phyloP scores from a whole-genome alignment of 2,113 vertebrate species.

The Empidonax traillii region DNA sequence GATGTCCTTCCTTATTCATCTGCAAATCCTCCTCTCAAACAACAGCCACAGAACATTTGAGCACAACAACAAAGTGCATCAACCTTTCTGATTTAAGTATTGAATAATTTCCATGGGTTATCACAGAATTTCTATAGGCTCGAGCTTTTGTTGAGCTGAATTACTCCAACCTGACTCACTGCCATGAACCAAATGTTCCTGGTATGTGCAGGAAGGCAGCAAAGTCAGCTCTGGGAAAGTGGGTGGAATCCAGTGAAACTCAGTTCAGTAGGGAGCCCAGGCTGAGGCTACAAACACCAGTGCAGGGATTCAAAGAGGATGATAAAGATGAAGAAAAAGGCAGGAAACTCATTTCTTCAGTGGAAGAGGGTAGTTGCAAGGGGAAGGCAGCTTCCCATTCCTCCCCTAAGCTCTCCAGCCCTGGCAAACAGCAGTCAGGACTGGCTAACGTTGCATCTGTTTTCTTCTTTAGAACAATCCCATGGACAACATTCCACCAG shows the following conservation, averaged over 20 bases:
- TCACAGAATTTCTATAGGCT: not conserved
- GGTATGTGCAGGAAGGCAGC: not conserved
- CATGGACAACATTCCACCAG: not conserved
- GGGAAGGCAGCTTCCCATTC: not conserved
- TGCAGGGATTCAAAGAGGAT: not conserved
- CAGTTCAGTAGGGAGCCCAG: not conserved
- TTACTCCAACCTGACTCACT: not conserved
- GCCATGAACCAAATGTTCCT: not conserved
- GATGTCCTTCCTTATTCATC: not conserved
- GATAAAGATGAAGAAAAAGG: not conserved
- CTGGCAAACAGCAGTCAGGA: not conserved
- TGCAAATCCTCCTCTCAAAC: not conserved
- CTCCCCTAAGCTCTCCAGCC: not conserved
- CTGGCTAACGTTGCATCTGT: not conserved
- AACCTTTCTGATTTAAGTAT: not conserved
- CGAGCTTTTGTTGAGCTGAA: not conserved
- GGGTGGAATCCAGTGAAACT: not conserved
- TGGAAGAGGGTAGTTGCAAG: not conserved
- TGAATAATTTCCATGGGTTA: not conserved
- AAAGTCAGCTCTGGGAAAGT: not conserved
- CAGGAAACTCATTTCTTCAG: not conserved
- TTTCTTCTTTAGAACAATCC: not conserved
- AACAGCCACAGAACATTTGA: not conserved
- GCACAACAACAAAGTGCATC: not conserved
- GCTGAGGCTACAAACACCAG: not conserved